Base-by-base conservation (phyloP, 2,888 invertebrate genomes). In the Abrostola tripartita region DNA sequence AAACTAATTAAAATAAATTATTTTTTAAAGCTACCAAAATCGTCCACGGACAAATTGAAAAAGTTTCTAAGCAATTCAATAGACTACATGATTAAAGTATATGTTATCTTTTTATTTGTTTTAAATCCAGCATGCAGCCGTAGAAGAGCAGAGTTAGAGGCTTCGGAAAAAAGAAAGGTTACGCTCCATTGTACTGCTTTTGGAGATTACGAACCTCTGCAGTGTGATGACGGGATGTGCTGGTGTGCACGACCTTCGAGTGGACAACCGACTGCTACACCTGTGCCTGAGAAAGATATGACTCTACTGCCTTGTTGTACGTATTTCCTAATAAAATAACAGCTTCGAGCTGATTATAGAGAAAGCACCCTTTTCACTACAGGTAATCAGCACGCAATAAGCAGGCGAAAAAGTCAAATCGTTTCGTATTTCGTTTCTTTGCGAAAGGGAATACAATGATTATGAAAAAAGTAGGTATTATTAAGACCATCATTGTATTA, bases 181-280 rank as follows among this genome's bases (percentile, higher is more conserved):
- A 95, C 95, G 5, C 89, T 97, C 14, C 97, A 97, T 83, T 97
- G 97, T 83, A 94, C 95, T 53, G 78, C 90, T 44, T 90, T 93
- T 78, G 97, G 97, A 24, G 96, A 96, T 89, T 97, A 95, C 84
- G 97, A 97, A 81, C 89, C 92, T 35, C 85, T 97, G 37, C 97
- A 97, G 83, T 97, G 97, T 81, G 96, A 96, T 84, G 91, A 95
- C 61, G 96, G 95, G 1, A 83, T 96, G 71, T 97, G 97, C 82
- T 97, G 96, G 96, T 97, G 97, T 85, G 96, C 95, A 1, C 94
- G 96, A 41, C 90, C 94, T 0, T 91, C 84, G 82, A 96, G 96
- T 56, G 97, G 97, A 14, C 93, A 95, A 74, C 94, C 96, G 1
- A 88, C 88, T 0, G 91, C 95, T 10, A 86, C 92, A 49, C 95